These are phyloP conservation scores for Ariolimax columbianus DNA, from an alignment of 2,888 invertebrate genomes.

Conservation along the genomic window DNA sequence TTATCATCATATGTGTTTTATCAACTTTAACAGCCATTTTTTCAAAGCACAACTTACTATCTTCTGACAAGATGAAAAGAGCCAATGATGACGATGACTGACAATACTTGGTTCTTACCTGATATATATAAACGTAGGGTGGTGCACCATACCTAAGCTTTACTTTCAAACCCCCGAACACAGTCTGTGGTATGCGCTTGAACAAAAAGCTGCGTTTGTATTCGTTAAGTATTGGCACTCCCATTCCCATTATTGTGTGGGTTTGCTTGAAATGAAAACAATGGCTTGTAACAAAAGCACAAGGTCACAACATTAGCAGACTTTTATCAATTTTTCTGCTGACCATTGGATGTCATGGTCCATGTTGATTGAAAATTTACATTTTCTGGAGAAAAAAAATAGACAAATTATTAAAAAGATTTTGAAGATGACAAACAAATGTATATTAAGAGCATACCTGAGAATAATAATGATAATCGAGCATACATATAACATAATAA, in stretches of 20 bases:
- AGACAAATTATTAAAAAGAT: background rate
- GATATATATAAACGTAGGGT: constrained; percentile 72
- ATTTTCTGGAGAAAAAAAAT: background rate
- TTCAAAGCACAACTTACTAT: too few relatives aligned
- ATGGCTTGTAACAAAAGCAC: background rate
- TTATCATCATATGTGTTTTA: too few relatives aligned
- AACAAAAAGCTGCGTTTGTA: constrained; percentile 76
- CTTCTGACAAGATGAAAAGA: too few relatives aligned
- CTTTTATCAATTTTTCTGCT: background rate
- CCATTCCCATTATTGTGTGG: constrained; percentile 66
- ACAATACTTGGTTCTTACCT: constrained; percentile 52
- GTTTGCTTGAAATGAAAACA: background rate
- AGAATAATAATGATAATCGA: too few relatives aligned
- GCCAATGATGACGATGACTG: background rate
- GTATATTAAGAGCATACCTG: background rate
- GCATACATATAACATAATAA: too few relatives aligned
- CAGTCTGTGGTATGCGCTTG: constrained; percentile 76
- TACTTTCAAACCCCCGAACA: constrained; percentile 75
- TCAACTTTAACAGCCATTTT: too few relatives aligned
- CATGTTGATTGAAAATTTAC: background rate
- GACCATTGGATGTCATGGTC: background rate
- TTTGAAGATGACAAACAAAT: background rate
- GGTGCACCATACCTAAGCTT: constrained; percentile 74
- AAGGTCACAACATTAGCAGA: background rate
- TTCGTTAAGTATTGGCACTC: constrained; percentile 75